Conservation (phyloP, 2,888 invertebrate genomes). For the Helleia helle region DNA sequence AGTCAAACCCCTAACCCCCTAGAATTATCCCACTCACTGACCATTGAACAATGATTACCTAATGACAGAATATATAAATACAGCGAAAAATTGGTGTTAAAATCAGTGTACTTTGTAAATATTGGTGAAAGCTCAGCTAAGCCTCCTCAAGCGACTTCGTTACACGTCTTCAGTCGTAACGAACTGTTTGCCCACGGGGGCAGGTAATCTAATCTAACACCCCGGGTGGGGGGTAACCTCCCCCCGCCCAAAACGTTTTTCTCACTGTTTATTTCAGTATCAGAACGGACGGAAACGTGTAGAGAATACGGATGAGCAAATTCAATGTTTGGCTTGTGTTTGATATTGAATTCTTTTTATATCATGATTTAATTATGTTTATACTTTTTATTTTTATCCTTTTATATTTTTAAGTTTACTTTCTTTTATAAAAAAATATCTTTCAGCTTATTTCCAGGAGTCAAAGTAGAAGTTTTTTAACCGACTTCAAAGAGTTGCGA, state of each 20-base stretch:
- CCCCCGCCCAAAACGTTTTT: slow-evolving; percentile 34
- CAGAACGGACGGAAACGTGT: slow-evolving; percentile 38
- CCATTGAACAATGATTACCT: too few relatives aligned
- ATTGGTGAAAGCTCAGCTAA: slow-evolving; percentile 15
- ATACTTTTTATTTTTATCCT: too few relatives aligned
- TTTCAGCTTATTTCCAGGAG: too few relatives aligned
- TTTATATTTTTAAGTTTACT: too few relatives aligned
- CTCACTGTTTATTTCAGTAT: slow-evolving; percentile 59
- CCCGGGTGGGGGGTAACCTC: slow-evolving; percentile 13
- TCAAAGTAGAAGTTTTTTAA: too few relatives aligned
- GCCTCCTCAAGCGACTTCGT: slow-evolving; percentile 34
- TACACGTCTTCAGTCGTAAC: slow-evolving; percentile 44
- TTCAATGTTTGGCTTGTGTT: slow-evolving; percentile 7
- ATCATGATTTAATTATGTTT: too few relatives aligned
- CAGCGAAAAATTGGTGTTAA: too few relatives aligned
- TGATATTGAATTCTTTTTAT: slow-evolving; percentile 3
- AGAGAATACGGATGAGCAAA: slow-evolving; percentile 22
- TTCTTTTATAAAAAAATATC: too few relatives aligned
- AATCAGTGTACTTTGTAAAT: slow-evolving; percentile 15
- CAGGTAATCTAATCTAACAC: slow-evolving; percentile 63
- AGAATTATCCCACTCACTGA: too few relatives aligned
- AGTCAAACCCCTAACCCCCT: too few relatives aligned
- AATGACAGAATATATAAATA: too few relatives aligned
- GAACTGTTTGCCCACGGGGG: slow-evolving; percentile 65
- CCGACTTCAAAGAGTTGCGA: too few relatives aligned